Conservation (phyloP, 2,113 vertebrate species). For the Paraplagusia blochii region DNA sequence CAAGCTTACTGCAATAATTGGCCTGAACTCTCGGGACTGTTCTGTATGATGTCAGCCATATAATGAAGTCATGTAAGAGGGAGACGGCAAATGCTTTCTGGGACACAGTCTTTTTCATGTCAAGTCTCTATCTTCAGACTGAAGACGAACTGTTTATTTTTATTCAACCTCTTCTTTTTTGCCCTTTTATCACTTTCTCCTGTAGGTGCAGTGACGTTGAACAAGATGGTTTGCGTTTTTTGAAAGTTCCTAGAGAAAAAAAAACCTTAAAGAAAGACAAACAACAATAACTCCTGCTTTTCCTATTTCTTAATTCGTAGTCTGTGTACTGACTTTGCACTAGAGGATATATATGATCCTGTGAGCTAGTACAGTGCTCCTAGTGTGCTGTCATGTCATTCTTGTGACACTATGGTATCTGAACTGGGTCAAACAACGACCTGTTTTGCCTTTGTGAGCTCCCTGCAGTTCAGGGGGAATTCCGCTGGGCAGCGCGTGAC, state of each 20-base stretch:
- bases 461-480: conserved; percentile 53
- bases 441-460: conserved; percentile 16
- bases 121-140: conserved; percentile 3
- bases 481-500: conserved; percentile 53
- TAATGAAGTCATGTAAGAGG: conserved; percentile 40
- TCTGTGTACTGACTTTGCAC: neutral
- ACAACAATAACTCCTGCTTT: too few relatives aligned
- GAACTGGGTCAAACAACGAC: conserved; percentile 34
- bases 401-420: conserved; percentile 12
- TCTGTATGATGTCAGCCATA: conserved; percentile 56
- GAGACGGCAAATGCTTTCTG: conserved; percentile 45
- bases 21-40: conserved; percentile 42
- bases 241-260: neutral
- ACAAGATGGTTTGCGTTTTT: too few relatives aligned
- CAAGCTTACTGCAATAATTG: conserved; percentile 39
- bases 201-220: too few relatives aligned
- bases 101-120: conserved; percentile 13
- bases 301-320: neutral
- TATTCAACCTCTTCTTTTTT: too few relatives aligned
- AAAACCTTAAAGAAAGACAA: too few relatives aligned
- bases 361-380: neutral
- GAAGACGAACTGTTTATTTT: neutral
- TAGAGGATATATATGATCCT: neutral
- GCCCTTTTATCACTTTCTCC: too few relatives aligned
- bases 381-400: conserved; percentile 13